Conservation (phyloP, 2,113 vertebrate genomes). For the Apodemus speciosus region DNA sequence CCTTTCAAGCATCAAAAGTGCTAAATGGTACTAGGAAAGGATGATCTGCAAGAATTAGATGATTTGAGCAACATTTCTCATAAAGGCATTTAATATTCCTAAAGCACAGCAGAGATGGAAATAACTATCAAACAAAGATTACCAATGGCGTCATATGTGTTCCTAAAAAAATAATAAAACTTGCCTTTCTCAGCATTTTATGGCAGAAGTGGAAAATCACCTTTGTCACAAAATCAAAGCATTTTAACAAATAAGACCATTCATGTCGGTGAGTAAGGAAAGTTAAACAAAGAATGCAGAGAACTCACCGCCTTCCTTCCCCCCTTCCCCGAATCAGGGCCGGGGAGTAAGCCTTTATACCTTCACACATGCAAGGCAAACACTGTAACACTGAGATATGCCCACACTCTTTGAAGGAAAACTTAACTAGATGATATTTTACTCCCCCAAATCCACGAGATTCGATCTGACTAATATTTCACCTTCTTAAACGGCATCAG, state of each 20-base stretch:
- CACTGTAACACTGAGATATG: not conserved
- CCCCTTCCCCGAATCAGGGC: too few species aligned
- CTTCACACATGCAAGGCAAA: not conserved
- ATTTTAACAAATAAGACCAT: constrained; percentile 23
- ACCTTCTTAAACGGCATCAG: constrained; percentile 51
- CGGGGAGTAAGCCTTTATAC: not conserved
- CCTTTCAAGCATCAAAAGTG: constrained; percentile 12
- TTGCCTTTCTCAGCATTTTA: constrained; percentile 4
- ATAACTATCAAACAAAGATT: not conserved
- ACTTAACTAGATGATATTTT: constrained; percentile 18
- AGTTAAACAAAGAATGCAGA: not conserved
- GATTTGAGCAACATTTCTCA: not conserved
- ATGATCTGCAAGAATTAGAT: not conserved
- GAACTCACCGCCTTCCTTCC: not conserved
- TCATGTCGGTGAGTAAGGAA: not conserved
- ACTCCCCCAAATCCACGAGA: constrained; percentile 24
- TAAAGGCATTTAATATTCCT: not conserved
- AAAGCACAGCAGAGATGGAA: not conserved
- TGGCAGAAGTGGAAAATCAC: not conserved
- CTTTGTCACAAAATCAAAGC: not conserved
- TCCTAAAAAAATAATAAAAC: constrained; percentile 4
- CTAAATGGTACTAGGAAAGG: not conserved
- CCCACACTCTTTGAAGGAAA: not conserved
- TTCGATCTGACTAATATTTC: constrained; percentile 65
- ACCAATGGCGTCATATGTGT: not conserved